Base-by-base conservation (phyloP, 2,113 vertebrate genomes). In the Illadopsis cleaveri region DNA sequence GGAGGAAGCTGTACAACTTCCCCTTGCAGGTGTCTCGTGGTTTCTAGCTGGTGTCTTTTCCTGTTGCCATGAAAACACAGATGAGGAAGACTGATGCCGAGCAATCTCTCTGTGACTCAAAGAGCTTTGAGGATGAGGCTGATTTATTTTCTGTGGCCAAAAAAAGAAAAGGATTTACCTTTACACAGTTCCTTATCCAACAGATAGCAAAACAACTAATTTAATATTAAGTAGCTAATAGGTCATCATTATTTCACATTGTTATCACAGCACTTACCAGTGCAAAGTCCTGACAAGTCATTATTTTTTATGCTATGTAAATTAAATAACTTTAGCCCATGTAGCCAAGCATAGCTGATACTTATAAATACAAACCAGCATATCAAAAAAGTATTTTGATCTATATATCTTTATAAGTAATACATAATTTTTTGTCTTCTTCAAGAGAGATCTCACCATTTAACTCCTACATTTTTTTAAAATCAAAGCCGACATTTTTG, bases 21-120 rank as follows among this genome's bases (percentile, higher is more conserved):
- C 98, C 96, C 97, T 98, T 30, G 97, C 72, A 12, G 98, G 98
- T 6, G 98, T 99, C 93, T 98, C 98, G 68, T 97, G 97, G 57
- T 69, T 90, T 92, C 64, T 96, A n/a, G 97, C 97, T 51, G 98
- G 97, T 20, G 96, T 97, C 65, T 98, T 97, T 56, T 99, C 98
- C 88, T 98, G 98, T 90, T 99, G 99, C 99, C 99, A 99, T 21
- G 98, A 98, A 95, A 99, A 99, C 79, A 99, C 98, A 3, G 99
- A 99, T 3, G 99, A 99, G 12, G 98, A 99, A 53, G 98, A 83
- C 89, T 99, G 98, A 76, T 98, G 98, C 8, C 98, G 97, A 44
- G 99, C 98, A 45, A 99, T 99, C 88, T 99, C 99, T 31, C 98
- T 99, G 94, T 99, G 98, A 87, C 94, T 98, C 96, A 98, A 95